Evolutionary conservation across 2,797 vertebrate species (phyloP).

Genomic region (Trichosurus vulpecula): DNA sequence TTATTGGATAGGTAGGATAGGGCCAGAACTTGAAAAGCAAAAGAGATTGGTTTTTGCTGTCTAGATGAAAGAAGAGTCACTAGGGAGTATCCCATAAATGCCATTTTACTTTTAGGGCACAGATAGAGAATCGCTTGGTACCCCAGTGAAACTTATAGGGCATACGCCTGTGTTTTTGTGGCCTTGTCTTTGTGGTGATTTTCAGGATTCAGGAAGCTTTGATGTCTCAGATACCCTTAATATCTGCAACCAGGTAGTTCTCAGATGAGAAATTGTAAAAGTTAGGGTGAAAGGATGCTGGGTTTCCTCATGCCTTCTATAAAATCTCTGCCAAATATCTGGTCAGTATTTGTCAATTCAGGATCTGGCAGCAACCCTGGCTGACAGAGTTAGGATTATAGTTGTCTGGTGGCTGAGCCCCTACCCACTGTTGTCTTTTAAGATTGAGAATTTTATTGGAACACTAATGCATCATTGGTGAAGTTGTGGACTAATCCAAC

Average conservation of each 20-base stretch:
- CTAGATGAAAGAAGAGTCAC: background rate
- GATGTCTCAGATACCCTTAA: background rate
- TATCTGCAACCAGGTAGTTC: background rate
- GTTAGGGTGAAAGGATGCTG: background rate
- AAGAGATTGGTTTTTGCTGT: background rate
- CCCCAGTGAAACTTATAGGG: background rate
- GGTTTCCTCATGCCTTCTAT: slow-evolving; percentile 23
- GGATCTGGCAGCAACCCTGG: background rate
- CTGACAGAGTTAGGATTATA: background rate
- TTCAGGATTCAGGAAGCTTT: background rate
- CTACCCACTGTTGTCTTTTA: slow-evolving; percentile 29
- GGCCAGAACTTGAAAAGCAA: background rate
- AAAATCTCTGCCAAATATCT: slow-evolving; percentile 24
- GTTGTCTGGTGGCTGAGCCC: slow-evolving; percentile 26
- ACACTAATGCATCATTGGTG: too few relatives aligned
- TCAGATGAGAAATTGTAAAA: slow-evolving; percentile 27
- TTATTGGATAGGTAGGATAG: background rate
- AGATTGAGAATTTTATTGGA: slow-evolving; percentile 35
- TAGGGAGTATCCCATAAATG: background rate
- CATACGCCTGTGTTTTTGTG: background rate
- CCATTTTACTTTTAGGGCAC: background rate
- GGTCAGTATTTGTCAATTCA: slow-evolving; percentile 8
- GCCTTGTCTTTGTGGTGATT: background rate
- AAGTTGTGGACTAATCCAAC: too few relatives aligned
- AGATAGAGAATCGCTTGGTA: background rate